Evolutionary conservation across 2,797 vertebrate genomes (phyloP).

Genomic region (Parauchenoglanis punctatus): DNA sequence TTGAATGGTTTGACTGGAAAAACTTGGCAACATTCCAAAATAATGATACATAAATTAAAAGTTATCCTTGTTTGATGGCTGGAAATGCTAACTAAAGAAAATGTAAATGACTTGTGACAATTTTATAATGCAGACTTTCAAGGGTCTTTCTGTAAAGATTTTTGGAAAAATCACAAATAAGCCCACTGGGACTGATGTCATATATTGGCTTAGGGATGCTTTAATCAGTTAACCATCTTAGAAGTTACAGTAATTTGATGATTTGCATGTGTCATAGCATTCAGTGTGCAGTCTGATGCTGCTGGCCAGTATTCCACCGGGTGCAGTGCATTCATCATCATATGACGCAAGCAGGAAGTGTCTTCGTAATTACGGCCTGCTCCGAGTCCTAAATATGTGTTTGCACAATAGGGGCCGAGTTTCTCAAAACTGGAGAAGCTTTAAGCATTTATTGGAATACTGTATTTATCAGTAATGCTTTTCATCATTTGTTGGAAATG

Average conservation of each 20-base stretch:
- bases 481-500: not conserved
- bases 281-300: not conserved
- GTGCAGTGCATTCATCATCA: slow-evolving; percentile 19
- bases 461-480: not conserved
- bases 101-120: not conserved
- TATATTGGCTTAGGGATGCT: not conserved
- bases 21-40: not conserved
- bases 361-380: slow-evolving; percentile 2
- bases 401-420: not conserved
- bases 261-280: not conserved
- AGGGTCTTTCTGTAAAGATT: not conserved
- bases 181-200: not conserved
- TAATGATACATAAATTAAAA: not conserved
- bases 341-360: slow-evolving; percentile 21
- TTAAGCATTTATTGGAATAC: not conserved
- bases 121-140: not conserved
- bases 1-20: slow-evolving; percentile 3
- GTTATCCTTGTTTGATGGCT: not conserved
- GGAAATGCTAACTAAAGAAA: not conserved
- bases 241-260: not conserved
- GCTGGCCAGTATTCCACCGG: slow-evolving; percentile 26
- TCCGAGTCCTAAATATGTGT: not conserved
- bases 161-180: too few relatives aligned
- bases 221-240: not conserved
- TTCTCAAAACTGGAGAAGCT: not conserved